Conservation (phyloP, 1,140 invertebrate species). For the Drosophila watanabei region DNA sequence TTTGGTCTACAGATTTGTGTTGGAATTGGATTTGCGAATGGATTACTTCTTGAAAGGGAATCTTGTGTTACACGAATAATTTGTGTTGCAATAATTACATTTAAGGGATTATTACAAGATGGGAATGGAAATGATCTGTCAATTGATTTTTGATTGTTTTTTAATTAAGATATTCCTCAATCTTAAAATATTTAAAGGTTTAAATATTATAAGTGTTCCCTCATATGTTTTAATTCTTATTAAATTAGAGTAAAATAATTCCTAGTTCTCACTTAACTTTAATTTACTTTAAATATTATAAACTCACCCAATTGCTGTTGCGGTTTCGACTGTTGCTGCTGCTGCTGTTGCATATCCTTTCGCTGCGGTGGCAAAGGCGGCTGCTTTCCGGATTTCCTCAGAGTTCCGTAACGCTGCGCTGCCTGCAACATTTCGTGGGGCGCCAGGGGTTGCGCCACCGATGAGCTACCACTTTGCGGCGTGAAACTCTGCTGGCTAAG, state of each 20-base stretch:
- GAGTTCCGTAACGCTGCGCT: constrained; percentile 76
- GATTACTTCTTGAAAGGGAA: constrained; percentile 27
- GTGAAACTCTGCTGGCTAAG: constrained; percentile 75
- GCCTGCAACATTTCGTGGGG: constrained; percentile 75
- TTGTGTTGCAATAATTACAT: constrained; percentile 20
- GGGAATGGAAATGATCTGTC: no score
- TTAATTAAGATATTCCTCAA: background rate
- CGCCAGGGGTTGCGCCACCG: constrained; percentile 50
- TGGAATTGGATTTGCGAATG: constrained; percentile 37
- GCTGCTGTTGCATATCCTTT: constrained; percentile 63
- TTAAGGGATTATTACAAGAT: background rate
- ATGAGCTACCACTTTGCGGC: constrained; percentile 9
- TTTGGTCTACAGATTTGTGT: constrained; percentile 40
- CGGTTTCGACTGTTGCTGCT: constrained; percentile 35
- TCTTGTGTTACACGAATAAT: background rate
- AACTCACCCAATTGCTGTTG: constrained; percentile 75
- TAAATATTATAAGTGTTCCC: background rate
- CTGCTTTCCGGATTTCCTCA: constrained; percentile 71
- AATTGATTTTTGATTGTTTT: background rate
- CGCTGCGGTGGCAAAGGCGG: constrained; percentile 69
- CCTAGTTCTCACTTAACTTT: rapidly evolving
- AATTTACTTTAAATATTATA: background rate
- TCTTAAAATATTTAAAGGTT: background rate
- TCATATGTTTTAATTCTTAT: no score
- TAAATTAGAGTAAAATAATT: no score